Base-by-base conservation (phyloP, 53 echinoderm and acorn worm species). In the Mesocentrotus franciscanus region DNA sequence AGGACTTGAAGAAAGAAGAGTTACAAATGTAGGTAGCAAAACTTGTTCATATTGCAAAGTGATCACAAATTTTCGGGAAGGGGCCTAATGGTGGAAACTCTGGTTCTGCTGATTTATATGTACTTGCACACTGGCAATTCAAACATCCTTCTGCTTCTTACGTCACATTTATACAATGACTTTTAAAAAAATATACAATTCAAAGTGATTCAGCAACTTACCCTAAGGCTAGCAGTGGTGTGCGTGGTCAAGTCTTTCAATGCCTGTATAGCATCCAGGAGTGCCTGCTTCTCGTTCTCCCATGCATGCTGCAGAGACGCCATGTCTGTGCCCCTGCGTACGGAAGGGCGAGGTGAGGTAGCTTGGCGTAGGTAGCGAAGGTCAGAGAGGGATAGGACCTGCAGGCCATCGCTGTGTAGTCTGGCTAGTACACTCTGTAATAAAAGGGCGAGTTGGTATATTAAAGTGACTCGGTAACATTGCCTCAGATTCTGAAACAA, bases 251-350 rank as follows among this genome's bases (percentile, higher is more conserved):
- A 95, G 84, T 99, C 99, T 78, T 98, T 99, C 66, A 99, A 83
- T 0, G 99, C 96, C 87, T 99, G 99, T 16, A 99, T 97, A 24
- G 98, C 99, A 94, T 98, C 99, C 39, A 98, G 95, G 61, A 99
- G 85, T 0, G 99, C 97, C 58, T 98, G 96, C 85, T 98, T 99
- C 96, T 99, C 99, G 60, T 94, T 98, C 57, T 97, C 96, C 97
- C 98, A 99, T 15, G 99, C 97, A 24, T 98, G 96, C 93, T 98
- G 99, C 70, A 99, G 62, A 2, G 97, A 95, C 39, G 92, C 97
- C 33, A 99, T 90, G 92, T 98, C 98, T 32, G 97, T 96, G 22
- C 99, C 97, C 68, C 97, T 95, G 68, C 96, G 97, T 12, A 97
- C 95, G n/a, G 71, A 85, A 2, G 97, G 96, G 70, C 96, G 92